Base-by-base conservation (phyloP, 2,888 invertebrate species). In the Drosophila anomalata region DNA sequence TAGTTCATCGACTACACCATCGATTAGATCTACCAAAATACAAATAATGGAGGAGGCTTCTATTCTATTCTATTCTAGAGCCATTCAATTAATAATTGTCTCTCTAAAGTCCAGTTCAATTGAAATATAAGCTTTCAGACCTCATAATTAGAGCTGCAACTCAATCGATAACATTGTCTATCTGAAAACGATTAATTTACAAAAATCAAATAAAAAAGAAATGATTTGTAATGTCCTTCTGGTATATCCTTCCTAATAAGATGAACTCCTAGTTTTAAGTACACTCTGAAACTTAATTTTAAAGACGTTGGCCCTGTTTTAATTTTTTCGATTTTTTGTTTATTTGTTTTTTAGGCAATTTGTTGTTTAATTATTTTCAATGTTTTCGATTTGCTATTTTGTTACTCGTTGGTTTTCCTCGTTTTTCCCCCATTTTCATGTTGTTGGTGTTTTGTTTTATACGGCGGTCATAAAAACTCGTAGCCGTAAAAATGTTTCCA, bases 401-500 rank as follows among this genome's bases (percentile, higher is more conserved):
- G 54, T 66, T 66, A 65, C 65, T 66, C 65, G 66, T 52, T 55
- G 58, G 63, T 20, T 51, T 61, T 26, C n/a, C 20, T 48, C 52
- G 48, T 56, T 50, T 36, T 17, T 8, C 41, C 47, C 57, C 36
- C 39, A 42, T 58, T 60, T 65, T 44, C 48, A 42, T 44, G 52
- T 52, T 24, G 22, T 24, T 24, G 22, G 22, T 65, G 65, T 60
- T 41, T 48, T 52, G 63, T 67, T 58, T 58, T 53, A 50, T 47
- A 66, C 46, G 53, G 53, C 79, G 71, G 68, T 69, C 47, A 85
- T 81, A 82, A 81, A 81, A 85, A 85, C 71, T 75, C 66, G 66
- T 63, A 53, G 60, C 65, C 80, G 75, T 81, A 81, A 81, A 81
- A 81, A 85, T 77, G 80, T 75, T 77, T 71, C 67, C 69, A 73